A percentile compares a stretch with the other conserved stretches of the same genome.
These are phyloP conservation scores for Prietella phreatophila DNA, from an alignment of 2,113 vertebrate genomes.

Conservation along the genomic window DNA sequence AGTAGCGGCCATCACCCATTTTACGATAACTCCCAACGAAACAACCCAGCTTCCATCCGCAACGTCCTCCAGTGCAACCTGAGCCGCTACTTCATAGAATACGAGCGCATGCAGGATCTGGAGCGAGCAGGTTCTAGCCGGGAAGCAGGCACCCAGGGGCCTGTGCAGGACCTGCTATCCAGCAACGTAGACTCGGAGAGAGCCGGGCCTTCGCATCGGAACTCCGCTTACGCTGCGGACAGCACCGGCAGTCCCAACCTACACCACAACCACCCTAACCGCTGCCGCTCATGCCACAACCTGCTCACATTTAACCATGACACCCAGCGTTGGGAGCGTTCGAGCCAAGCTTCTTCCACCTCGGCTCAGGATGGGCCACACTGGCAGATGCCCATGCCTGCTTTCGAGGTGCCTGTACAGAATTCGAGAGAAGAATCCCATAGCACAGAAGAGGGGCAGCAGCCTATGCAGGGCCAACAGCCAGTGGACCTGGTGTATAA, in stretches of 20 bases:
- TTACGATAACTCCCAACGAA: constrained; percentile 67
- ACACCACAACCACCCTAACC: constrained; percentile 80
- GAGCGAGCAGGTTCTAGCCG: constrained; percentile 82
- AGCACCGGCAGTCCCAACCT: constrained; percentile 68
- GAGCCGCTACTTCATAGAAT: constrained; percentile 97
- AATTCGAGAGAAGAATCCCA: constrained; percentile 72
- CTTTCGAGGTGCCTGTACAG: constrained; percentile 55
- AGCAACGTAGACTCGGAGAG: constrained; percentile 92
- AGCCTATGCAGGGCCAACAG: constrained; percentile 84
- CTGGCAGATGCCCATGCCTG: constrained; percentile 64
- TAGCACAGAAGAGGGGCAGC: constrained; percentile 77
- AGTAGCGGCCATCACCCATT: constrained; percentile 81
- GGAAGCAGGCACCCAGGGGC: constrained; percentile 77
- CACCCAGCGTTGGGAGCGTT: constrained; percentile 96
- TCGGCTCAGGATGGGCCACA: constrained; percentile 67
- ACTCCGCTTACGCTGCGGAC: constrained; percentile 76
- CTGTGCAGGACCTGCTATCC: constrained; percentile 89
- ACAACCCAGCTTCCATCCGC: constrained; percentile 80
- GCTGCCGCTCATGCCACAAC: constrained; percentile 97
- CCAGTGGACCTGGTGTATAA: constrained; percentile 94
- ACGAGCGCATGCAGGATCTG: constrained; percentile 91
- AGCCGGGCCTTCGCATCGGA: constrained; percentile 83
- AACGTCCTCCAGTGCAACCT: constrained; percentile 96
- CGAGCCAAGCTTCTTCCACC: constrained; percentile 78
- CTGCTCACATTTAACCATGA: constrained; percentile 98